Percentiles rank a stretch among this genome's conserved stretches.
These are phyloP conservation scores for Mesochorus sp. DNA, from an alignment of 2,888 invertebrate species.

Conservation along the genomic window DNA sequence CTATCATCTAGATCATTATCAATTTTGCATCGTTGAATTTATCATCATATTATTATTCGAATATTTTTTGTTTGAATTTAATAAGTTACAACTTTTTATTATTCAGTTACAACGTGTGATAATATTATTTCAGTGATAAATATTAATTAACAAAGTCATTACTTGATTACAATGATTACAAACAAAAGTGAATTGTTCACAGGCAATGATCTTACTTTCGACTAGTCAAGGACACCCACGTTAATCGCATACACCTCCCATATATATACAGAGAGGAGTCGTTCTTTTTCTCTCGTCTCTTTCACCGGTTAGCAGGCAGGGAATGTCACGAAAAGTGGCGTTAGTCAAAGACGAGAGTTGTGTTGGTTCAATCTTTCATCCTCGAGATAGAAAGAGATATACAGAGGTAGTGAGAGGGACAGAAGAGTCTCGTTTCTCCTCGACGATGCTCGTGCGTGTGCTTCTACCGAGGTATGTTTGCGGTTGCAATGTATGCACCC, in stretches of 20 bases:
- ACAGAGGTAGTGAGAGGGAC: neutral
- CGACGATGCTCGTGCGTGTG: conserved; percentile 57
- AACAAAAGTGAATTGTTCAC: conserved; percentile 6
- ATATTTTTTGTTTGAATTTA: too few species aligned
- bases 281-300: conserved; percentile 25
- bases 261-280: conserved; percentile 8
- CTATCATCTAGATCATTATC: too few species aligned
- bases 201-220: conserved; percentile 35
- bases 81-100: too few species aligned
- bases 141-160: too few species aligned
- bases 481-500: conserved; percentile 79
- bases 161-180: too few species aligned
- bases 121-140: too few species aligned
- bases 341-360: conserved; percentile 63
- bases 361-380: conserved; percentile 50
- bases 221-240: conserved; percentile 23
- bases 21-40: too few species aligned
- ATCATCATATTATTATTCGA: too few species aligned
- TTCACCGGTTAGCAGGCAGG: conserved; percentile 51
- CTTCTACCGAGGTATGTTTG: conserved; percentile 69
- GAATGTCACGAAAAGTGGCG: conserved; percentile 64
- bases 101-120: too few species aligned
- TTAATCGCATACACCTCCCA: conserved; percentile 45
- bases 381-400: neutral
- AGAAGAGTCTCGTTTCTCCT: conserved; percentile 52